Conservation (phyloP, 2,888 invertebrate species). For the Cerceris ruficornis region DNA sequence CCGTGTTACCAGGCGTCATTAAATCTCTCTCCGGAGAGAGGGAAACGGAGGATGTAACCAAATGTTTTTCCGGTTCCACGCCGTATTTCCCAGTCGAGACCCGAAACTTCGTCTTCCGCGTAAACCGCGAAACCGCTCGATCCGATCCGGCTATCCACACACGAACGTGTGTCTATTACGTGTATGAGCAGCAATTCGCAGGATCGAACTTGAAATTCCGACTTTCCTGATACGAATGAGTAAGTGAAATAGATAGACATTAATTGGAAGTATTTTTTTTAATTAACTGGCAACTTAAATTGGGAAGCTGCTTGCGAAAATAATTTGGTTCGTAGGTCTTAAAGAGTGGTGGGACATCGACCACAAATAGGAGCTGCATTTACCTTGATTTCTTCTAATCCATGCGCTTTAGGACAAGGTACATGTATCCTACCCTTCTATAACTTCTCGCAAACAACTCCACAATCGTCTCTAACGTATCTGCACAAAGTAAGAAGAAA, state of each 20-base stretch:
- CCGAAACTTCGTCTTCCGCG: slow-evolving; percentile 50
- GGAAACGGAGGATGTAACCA: slow-evolving; percentile 3
- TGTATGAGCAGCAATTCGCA: slow-evolving; percentile 5
- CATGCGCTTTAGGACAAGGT: no score
- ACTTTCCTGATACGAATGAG: not conserved
- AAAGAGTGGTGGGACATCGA: no score
- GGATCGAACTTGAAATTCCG: slow-evolving; percentile 11
- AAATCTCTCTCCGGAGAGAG: slow-evolving; percentile 10
- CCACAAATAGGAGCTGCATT: no score
- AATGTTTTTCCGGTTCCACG: slow-evolving; percentile 50
- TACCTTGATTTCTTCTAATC: no score
- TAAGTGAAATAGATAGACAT: not conserved
- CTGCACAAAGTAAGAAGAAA: no score
- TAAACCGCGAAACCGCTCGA: slow-evolving; percentile 54
- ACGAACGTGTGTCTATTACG: not conserved
- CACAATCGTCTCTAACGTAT: no score
- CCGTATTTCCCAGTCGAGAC: slow-evolving; percentile 28
- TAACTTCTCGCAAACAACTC: no score
- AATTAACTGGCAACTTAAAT: no score
- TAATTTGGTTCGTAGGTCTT: no score
- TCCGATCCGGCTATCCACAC: slow-evolving; percentile 36
- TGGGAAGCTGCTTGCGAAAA: no score
- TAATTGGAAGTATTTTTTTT: no score
- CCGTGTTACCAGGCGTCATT: slow-evolving; percentile 15
- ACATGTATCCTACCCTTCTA: no score